phyloP scores from a whole-genome alignment of 2,797 vertebrate genomes.

The Distichodus sexfasciatus region DNA sequence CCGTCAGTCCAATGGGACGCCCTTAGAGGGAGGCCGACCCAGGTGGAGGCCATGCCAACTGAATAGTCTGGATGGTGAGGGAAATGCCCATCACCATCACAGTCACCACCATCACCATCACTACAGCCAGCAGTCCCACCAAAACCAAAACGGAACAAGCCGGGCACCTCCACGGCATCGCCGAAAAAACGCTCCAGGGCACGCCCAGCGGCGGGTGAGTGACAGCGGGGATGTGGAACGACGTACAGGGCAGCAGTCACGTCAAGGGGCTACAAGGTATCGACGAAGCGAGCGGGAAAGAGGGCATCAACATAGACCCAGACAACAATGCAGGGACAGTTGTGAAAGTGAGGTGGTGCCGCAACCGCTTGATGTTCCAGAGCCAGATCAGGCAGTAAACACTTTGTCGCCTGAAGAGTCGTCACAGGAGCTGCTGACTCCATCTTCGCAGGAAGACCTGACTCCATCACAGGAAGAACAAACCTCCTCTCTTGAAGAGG shows the following conservation, averaged over 20 bases:
- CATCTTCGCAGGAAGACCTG: constrained; percentile 25
- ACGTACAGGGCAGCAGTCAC: constrained; percentile 20
- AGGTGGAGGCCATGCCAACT: constrained; percentile 77
- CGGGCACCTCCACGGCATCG: constrained; percentile 22
- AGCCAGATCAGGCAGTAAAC: not conserved
- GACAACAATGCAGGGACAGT: constrained; percentile 23
- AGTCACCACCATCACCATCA: constrained; percentile 49
- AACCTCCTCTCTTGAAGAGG: not conserved
- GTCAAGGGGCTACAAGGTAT: constrained; percentile 13
- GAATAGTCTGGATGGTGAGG: constrained; percentile 65
- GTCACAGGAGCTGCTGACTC: constrained; percentile 32
- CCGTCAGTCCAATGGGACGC: constrained; percentile 49
- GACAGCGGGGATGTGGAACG: constrained; percentile 23
- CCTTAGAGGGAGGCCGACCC: constrained; percentile 42
- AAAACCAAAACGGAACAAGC: constrained; percentile 30
- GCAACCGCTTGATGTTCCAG: constrained; percentile 7
- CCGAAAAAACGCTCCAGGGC: constrained; percentile 27
- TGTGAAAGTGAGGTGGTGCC: not conserved
- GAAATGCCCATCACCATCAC: constrained; percentile 61
- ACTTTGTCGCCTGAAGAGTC: constrained; percentile 39
- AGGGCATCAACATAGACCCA: constrained; percentile 31
- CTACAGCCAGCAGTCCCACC: constrained; percentile 35
- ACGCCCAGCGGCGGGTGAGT: constrained; percentile 11
- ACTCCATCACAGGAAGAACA: constrained; percentile 13
- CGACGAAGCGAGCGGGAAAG: constrained; percentile 26